Base-by-base conservation (phyloP, 1,140 invertebrate species). In the Nebria ingens region DNA sequence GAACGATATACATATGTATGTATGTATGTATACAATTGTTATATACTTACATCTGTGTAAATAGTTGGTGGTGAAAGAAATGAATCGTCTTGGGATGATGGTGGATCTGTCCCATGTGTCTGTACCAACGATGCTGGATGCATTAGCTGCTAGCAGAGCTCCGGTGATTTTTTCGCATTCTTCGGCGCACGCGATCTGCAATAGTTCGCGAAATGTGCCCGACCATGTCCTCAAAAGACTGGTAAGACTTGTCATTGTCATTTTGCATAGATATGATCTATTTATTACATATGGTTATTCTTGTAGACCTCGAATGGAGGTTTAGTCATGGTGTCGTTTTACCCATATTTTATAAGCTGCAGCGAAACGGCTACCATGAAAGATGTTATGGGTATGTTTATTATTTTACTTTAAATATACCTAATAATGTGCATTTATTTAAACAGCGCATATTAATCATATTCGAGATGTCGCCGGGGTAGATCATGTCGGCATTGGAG, bases 91-190 rank as follows among this genome's bases (percentile, higher is more conserved):
- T 40, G 91, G 91, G 13, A 94, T 93, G 90, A 74, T 93, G 73
- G 84, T 93, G 25, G 91, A 94, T 72, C 76, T 94, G 59, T 89
- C 89, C 2, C 91, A 94, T 71, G 89, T 91, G 13, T 85, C 85
- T 52, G 82, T 79, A 64, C 82, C 79, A 66, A 93, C 83, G 1
- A 93, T 91, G 81, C 68, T 84, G 38, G 86, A 89, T 59, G 86
- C 86, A 1, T 77, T 94, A 62, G 75, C 76, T 6, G 71, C 85
- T 6, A 84, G 87, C 1, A 76, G 77, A 61, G 89, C 91, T 0
- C 91, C 91, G 0, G 84, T 93, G 56, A 90, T 95, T 63, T 95
- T 91, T 73, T 90, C 86, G 58, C 91, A 95, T 71, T 91, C 89
- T 2, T 89, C 86, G 12, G 90, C 87, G 9, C 88, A 85, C 70